These are phyloP conservation scores for Antheraea pernyi DNA, from an alignment of 1,140 invertebrate species.

Conservation along the genomic window DNA sequence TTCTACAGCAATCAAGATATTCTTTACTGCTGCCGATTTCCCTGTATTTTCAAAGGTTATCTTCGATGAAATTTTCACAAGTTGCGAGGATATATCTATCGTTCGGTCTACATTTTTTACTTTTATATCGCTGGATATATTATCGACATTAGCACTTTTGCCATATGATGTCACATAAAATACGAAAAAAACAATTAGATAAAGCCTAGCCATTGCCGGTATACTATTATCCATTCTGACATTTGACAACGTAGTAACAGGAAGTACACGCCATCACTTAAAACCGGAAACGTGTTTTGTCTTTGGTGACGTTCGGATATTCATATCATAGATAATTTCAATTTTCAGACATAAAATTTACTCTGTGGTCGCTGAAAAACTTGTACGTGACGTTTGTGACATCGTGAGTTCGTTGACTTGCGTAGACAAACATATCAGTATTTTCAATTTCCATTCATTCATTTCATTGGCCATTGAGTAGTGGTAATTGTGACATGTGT, in stretches of 20 bases:
- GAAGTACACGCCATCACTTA: slow-evolving; percentile 67
- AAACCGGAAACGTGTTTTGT: not conserved
- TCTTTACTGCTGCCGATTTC: slow-evolving; percentile 83
- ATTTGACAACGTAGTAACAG: slow-evolving; percentile 58
- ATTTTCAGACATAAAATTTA: too few relatives aligned
- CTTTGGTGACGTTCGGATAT: not conserved
- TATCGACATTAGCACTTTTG: slow-evolving; percentile 54
- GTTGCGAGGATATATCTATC: slow-evolving; percentile 92
- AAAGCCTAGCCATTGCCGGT: slow-evolving; percentile 64
- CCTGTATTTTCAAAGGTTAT: slow-evolving; percentile 91
- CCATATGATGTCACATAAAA: slow-evolving; percentile 44
- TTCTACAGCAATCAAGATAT: slow-evolving; percentile 87
- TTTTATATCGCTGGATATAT: slow-evolving; percentile 79
- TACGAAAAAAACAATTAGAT: slow-evolving; percentile 53
- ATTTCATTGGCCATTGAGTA: too few relatives aligned
- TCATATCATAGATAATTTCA: not conserved
- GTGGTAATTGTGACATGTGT: too few relatives aligned
- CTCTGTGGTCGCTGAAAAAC: too few relatives aligned
- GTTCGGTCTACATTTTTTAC: slow-evolving; percentile 91
- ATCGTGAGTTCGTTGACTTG: too few relatives aligned
- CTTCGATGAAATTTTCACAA: slow-evolving; percentile 90
- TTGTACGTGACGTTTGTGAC: too few relatives aligned
- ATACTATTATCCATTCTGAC: slow-evolving; percentile 42
- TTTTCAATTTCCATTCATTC: too few relatives aligned
- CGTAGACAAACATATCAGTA: too few relatives aligned